Evolutionary conservation across 35 echinoderm and acorn worm genomes (phyloP).

Genomic region (Apostichopus japonicus): DNA sequence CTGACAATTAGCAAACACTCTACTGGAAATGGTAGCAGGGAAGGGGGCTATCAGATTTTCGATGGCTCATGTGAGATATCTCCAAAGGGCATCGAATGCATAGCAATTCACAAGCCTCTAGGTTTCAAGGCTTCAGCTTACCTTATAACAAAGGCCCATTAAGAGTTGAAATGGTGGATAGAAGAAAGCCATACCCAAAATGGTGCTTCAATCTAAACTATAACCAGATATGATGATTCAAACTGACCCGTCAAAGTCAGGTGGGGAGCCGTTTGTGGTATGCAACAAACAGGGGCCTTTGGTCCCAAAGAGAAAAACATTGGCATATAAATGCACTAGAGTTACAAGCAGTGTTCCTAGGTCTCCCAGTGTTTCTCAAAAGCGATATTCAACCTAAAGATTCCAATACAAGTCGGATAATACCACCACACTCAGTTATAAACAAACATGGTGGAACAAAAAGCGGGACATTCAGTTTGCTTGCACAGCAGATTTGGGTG

Average conservation of each 20-base stretch:
- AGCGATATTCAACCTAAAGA: too few relatives aligned
- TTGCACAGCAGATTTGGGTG: too few relatives aligned
- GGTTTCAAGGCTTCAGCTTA: neutral
- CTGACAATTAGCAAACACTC: neutral
- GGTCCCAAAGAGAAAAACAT: neutral
- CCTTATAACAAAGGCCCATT: neutral
- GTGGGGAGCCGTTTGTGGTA: neutral
- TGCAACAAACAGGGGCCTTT: conserved; percentile 29
- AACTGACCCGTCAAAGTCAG: conserved; percentile 6
- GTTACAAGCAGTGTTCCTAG: neutral
- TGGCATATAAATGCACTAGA: conserved; percentile 44
- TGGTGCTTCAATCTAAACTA: neutral
- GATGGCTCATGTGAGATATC: conserved; percentile 11
- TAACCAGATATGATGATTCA: conserved; percentile 5
- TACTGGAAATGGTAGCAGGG: conserved; percentile 15
- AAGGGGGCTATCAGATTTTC: conserved; percentile 31
- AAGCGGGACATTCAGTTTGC: too few relatives aligned
- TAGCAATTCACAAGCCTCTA: neutral
- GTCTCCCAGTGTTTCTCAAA: too few relatives aligned
- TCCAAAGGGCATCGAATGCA: conserved; percentile 20
- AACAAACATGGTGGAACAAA: too few relatives aligned
- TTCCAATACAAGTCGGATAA: too few relatives aligned
- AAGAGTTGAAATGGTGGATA: conserved; percentile 47
- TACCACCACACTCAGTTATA: too few relatives aligned
- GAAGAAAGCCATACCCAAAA: neutral